phyloP scores from a whole-genome alignment of 2,797 vertebrate species.

The Alcedo atthis region DNA sequence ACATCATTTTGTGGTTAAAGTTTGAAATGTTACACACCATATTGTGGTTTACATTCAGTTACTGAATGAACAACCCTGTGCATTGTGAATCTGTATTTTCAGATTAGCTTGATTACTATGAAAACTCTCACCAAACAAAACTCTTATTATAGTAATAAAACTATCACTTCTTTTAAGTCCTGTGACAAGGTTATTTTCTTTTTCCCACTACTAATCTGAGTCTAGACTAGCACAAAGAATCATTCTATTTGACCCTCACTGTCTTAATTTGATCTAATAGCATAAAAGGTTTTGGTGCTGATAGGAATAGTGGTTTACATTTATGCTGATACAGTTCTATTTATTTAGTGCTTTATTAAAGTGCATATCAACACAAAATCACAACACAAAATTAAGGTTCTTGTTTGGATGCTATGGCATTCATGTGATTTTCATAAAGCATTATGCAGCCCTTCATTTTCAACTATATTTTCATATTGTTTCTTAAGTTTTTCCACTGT shows the following conservation, averaged over 20 bases:
- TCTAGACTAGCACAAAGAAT: neutral
- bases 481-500: neutral
- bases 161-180: neutral
- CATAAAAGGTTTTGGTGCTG: neutral
- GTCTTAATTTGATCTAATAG: neutral
- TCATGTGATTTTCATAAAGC: neutral
- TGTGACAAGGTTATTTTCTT: neutral
- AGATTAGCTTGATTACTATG: neutral
- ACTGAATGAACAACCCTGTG: neutral
- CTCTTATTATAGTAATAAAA: neutral
- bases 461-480: neutral
- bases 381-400: neutral
- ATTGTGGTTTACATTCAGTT: neutral
- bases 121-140: slow-evolving; percentile 16
- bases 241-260: neutral
- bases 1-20: neutral
- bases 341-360: neutral
- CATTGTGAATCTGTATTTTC: neutral
- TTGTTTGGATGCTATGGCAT: neutral
- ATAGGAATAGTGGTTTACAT: neutral
- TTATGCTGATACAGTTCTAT: neutral
- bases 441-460: neutral
- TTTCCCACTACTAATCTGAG: neutral
- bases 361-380: neutral
- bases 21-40: neutral